Conservation (phyloP, 2,113 vertebrate species). For the Carassius carassius region DNA sequence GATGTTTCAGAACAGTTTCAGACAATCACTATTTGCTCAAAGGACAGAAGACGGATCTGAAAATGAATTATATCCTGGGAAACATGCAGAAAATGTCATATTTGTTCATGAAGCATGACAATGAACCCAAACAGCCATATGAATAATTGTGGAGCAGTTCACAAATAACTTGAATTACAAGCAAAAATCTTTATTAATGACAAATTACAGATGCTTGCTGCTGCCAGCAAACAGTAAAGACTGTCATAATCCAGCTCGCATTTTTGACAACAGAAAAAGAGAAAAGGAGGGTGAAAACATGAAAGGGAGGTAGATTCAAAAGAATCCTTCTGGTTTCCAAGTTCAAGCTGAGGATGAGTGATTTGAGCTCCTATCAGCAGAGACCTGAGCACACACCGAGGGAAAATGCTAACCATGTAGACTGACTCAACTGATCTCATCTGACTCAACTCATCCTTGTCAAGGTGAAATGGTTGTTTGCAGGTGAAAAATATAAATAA, state of each 20-base stretch:
- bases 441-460: constrained; percentile 46
- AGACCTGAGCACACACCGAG: constrained; percentile 38
- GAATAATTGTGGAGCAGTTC: background rate
- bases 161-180: background rate
- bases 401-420: constrained; percentile 56
- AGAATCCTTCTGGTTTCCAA: constrained; percentile 46
- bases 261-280: constrained; percentile 24
- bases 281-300: constrained; percentile 12
- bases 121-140: background rate
- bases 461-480: constrained; percentile 51
- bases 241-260: constrained; percentile 6
- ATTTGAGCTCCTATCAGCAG: constrained; percentile 45
- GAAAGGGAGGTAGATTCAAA: constrained; percentile 50
- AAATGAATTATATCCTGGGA: constrained; percentile 3
- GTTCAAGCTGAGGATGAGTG: constrained; percentile 49
- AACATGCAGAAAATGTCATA: background rate
- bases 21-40: constrained; percentile 3
- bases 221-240: constrained; percentile 12
- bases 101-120: constrained; percentile 11
- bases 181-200: constrained; percentile 9
- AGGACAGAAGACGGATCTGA: background rate
- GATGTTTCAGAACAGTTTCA: background rate
- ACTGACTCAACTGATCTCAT: constrained; percentile 7
- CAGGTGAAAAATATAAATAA: background rate
- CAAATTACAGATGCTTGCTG: constrained; percentile 13